Conservation (phyloP, 2,888 invertebrate species). For the Drosophila bunnanda region DNA sequence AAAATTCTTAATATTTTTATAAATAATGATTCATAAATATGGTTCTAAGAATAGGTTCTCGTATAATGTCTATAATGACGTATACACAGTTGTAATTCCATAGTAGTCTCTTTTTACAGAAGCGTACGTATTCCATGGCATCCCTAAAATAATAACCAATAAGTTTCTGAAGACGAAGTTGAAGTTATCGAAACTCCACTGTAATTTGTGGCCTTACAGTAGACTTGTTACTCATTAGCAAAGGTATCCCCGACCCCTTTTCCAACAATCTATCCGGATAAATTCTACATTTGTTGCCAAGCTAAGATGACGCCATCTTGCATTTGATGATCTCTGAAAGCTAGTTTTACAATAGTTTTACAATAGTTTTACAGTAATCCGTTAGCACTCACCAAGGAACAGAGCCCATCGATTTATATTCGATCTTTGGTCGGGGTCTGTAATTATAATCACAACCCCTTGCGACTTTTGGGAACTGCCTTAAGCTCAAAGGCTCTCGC, state of each 20-base stretch:
- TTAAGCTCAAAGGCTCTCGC: conserved; percentile 64
- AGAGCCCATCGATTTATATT: not conserved
- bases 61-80: too few relatives aligned
- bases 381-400: conserved; percentile 10
- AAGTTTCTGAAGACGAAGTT: too few relatives aligned
- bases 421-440: conserved; percentile 31
- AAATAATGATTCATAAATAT: too few relatives aligned
- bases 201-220: conserved; percentile 11
- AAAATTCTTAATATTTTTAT: too few relatives aligned
- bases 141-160: not conserved
- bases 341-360: conserved; percentile 45
- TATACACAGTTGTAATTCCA: not conserved
- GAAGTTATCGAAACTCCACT: not conserved
- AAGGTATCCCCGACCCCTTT: conserved; percentile 28
- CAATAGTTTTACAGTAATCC: conserved; percentile 34
- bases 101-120: not conserved
- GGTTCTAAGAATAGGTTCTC: too few relatives aligned
- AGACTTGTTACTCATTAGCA: conserved; percentile 66
- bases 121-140: too few relatives aligned
- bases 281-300: conserved; percentile 33
- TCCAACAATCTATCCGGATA: conserved; percentile 20
- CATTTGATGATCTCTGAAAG: conserved; percentile 40
- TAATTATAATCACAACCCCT: conserved; percentile 40
- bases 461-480: conserved; percentile 39
- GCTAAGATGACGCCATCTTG: conserved; percentile 71